These are phyloP conservation scores for Zaprionus davidi DNA, from an alignment of 1,140 invertebrate species.

Conservation along the genomic window DNA sequence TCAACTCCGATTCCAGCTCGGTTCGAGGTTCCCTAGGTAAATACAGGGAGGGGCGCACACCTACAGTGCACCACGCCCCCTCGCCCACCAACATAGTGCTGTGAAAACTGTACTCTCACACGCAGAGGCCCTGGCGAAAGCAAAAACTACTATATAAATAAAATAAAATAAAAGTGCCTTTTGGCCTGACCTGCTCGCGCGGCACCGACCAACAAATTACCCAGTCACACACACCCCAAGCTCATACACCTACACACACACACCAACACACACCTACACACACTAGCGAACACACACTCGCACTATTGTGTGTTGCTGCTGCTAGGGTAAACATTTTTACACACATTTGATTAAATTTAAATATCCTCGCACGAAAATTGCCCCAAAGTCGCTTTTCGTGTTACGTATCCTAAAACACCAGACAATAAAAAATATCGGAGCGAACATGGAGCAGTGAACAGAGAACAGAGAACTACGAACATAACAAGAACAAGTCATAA, in stretches of 20 bases:
- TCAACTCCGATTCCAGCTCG: slow-evolving; percentile 40
- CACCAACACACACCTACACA: background rate
- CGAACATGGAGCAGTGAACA: slow-evolving; percentile 34
- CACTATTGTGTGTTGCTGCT: slow-evolving; percentile 39
- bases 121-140: slow-evolving; percentile 54
- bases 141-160: slow-evolving; percentile 81
- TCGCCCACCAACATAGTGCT: slow-evolving; percentile 29
- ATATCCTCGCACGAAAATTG: slow-evolving; percentile 76
- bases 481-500: slow-evolving; percentile 42
- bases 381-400: slow-evolving; percentile 62
- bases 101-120: slow-evolving; percentile 75
- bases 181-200: slow-evolving; percentile 53
- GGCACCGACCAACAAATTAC: slow-evolving; percentile 72
- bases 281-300: slow-evolving; percentile 15
- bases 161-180: slow-evolving; percentile 74
- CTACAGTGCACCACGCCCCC: background rate
- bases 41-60: slow-evolving; percentile 42
- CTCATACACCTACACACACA: slow-evolving; percentile 24
- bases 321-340: slow-evolving; percentile 76
- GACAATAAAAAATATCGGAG: slow-evolving; percentile 46
- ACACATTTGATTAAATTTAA: slow-evolving; percentile 83
- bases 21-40: slow-evolving; percentile 65
- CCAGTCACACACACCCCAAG: slow-evolving; percentile 53
- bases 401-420: slow-evolving; percentile 51
- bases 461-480: slow-evolving; percentile 46